phyloP scores from a whole-genome alignment of 2,888 invertebrate genomes.

The Cyclophora albipunctata region DNA sequence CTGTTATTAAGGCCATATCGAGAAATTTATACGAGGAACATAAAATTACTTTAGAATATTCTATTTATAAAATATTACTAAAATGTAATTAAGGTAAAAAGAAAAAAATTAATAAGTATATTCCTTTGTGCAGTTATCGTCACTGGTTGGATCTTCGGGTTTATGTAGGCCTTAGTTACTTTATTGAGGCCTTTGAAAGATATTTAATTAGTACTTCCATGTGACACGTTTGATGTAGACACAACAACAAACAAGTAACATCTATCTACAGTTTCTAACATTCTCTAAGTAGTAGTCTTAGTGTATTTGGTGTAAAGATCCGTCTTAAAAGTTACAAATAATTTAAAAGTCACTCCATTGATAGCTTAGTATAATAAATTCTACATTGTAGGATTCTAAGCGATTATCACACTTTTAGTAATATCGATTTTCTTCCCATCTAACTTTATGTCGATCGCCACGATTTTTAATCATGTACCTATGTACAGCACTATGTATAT shows the following conservation, averaged over 20 bases:
- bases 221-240: constrained; percentile 26
- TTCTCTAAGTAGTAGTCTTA: constrained; percentile 61
- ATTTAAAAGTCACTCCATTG: constrained; percentile 36
- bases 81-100: constrained; percentile 2
- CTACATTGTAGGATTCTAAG: constrained; percentile 30
- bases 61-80: constrained; percentile 8
- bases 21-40: constrained; percentile 22
- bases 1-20: constrained; percentile 26
- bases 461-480: too few relatives aligned
- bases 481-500: too few relatives aligned
- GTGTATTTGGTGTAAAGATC: constrained; percentile 73
- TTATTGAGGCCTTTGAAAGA: not conserved
- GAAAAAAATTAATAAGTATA: not conserved
- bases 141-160: not conserved
- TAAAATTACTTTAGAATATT: constrained; percentile 16
- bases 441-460: too few relatives aligned
- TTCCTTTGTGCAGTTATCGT: constrained; percentile 6
- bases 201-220: not conserved
- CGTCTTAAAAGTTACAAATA: constrained; percentile 51
- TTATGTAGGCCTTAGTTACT: constrained; percentile 1
- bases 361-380: constrained; percentile 25
- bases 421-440: not conserved
- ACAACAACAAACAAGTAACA: constrained; percentile 57
- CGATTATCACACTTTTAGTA: constrained; percentile 34
- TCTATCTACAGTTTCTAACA: constrained; percentile 47